phyloP scores from a whole-genome alignment of 2,113 vertebrate genomes.

The Proteles cristata region DNA sequence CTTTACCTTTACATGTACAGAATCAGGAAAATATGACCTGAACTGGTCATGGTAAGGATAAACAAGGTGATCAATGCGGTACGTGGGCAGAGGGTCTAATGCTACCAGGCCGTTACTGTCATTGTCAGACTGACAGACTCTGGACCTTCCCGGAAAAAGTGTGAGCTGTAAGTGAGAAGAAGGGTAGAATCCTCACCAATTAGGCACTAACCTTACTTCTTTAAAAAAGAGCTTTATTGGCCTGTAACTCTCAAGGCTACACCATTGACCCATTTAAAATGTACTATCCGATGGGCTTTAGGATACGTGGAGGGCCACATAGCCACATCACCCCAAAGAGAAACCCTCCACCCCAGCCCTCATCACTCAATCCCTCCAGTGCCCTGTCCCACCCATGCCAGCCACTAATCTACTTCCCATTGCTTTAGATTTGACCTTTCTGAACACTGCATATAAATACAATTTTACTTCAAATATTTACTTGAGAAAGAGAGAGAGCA shows the following conservation, averaged over 20 bases:
- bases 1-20: neutral
- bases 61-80: accelerated
- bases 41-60: neutral
- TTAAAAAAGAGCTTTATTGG: neutral
- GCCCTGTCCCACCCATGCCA: neutral
- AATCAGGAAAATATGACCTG: neutral
- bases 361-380: neutral
- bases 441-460: neutral
- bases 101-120: neutral
- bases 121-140: neutral
- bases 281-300: neutral
- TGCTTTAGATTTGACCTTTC: neutral
- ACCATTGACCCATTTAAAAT: neutral
- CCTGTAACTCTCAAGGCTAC: neutral
- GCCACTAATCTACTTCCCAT: neutral
- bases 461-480: no score
- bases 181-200: neutral
- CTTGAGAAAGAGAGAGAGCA: no score
- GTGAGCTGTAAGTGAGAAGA: neutral
- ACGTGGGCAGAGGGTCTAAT: accelerated
- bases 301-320: neutral
- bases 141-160: neutral
- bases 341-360: neutral
- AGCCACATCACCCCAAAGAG: neutral
- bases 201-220: neutral